These are phyloP conservation scores for Tachystola acroxantha DNA, from an alignment of 2,888 invertebrate genomes.

Conservation along the genomic window DNA sequence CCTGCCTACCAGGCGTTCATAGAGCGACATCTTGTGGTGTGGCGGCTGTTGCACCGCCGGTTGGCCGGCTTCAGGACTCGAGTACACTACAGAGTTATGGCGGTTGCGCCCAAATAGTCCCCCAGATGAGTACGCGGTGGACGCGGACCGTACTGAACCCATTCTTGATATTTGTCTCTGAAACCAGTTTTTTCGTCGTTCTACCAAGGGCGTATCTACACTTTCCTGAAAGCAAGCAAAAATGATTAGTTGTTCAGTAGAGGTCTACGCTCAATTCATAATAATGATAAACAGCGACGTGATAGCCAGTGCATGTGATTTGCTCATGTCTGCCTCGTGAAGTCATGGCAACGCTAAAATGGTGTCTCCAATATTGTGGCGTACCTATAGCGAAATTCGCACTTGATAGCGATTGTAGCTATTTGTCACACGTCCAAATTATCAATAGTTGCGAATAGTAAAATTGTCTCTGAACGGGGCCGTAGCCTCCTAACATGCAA, in stretches of 20 bases:
- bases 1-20: slow-evolving; percentile 89
- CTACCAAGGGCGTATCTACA: slow-evolving; percentile 92
- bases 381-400: too few species aligned
- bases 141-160: slow-evolving; percentile 91
- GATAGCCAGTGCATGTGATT: too few species aligned
- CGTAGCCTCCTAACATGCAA: too few species aligned
- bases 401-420: too few species aligned
- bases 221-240: slow-evolving; percentile 82
- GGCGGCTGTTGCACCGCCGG: slow-evolving; percentile 54
- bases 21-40: slow-evolving; percentile 87
- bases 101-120: slow-evolving; percentile 86
- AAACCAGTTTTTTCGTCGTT: slow-evolving; percentile 92
- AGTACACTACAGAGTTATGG: slow-evolving; percentile 86
- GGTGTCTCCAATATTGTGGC: too few species aligned
- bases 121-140: slow-evolving; percentile 90
- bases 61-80: slow-evolving; percentile 80
- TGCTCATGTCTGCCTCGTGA: too few species aligned
- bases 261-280: neutral
- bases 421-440: too few species aligned
- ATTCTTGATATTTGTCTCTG: slow-evolving; percentile 90
- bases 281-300: too few species aligned
- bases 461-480: too few species aligned
- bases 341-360: too few species aligned
- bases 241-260: slow-evolving; percentile 12
- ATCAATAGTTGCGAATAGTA: too few species aligned